A percentile compares a stretch with the other conserved stretches of the same genome.
Conservation (phyloP, 2,888 invertebrate species). For the Nineta flava region DNA sequence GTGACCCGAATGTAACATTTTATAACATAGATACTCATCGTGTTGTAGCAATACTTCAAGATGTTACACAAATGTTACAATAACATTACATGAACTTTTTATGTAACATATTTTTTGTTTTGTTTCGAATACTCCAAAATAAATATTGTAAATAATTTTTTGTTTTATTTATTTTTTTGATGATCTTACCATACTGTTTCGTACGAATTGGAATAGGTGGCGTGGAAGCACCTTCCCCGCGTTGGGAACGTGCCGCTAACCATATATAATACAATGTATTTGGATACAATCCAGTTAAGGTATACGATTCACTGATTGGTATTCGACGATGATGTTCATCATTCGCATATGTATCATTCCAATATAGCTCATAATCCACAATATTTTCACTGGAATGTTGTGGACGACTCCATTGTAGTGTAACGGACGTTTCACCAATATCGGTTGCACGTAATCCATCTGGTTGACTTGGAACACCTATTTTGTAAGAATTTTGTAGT, state of each 20-base stretch:
- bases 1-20: no score
- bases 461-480: conserved; percentile 93
- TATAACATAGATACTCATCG: no score
- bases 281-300: conserved; percentile 79
- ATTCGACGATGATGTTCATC: conserved; percentile 75
- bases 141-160: not conserved
- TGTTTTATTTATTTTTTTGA: not conserved
- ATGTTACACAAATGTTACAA: not conserved
- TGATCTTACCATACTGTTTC: conserved; percentile 87
- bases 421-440: conserved; percentile 79
- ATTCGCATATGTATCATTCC: conserved; percentile 92
- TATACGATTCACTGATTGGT: conserved; percentile 70
- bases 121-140: not conserved
- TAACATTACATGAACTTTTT: no score
- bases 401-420: conserved; percentile 85
- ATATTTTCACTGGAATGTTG: conserved; percentile 85
- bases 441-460: conserved; percentile 75
- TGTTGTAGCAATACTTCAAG: not conserved
- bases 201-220: conserved; percentile 89
- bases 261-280: conserved; percentile 95
- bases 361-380: conserved; percentile 88
- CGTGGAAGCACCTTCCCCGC: conserved; percentile 91
- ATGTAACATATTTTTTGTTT: not conserved
- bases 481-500: not conserved
- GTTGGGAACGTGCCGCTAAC: conserved; percentile 83